A percentile compares a stretch with the other conserved stretches of the same genome.
These are phyloP conservation scores for Trichosurus vulpecula DNA, from an alignment of 2,797 vertebrate genomes.

Conservation along the genomic window DNA sequence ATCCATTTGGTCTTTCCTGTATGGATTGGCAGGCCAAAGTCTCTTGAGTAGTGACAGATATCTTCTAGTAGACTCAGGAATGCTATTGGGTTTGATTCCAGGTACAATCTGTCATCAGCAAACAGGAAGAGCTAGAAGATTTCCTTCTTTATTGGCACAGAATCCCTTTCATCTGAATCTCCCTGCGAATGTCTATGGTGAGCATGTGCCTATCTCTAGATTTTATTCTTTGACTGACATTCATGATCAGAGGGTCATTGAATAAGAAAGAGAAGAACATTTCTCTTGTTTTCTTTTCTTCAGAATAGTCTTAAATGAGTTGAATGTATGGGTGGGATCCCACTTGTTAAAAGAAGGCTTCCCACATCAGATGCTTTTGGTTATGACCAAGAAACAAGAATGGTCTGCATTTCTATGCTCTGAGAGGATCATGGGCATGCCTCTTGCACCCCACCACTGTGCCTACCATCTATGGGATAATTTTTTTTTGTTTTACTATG, in stretches of 20 bases:
- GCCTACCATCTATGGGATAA: background rate
- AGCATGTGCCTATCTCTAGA: background rate
- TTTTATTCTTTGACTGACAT: background rate
- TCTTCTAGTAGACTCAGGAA: background rate
- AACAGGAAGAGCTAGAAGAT: background rate
- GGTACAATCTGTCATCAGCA: background rate
- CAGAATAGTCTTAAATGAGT: background rate
- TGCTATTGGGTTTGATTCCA: background rate
- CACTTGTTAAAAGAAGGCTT: background rate
- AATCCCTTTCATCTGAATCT: background rate
- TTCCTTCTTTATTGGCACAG: background rate
- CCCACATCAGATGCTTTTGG: background rate
- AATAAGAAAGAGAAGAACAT: background rate
- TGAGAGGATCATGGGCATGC: background rate
- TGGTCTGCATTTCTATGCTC: background rate
- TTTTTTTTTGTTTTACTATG: background rate
- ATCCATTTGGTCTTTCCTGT: background rate
- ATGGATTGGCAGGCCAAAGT: background rate
- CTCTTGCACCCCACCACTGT: background rate
- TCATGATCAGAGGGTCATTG: background rate
- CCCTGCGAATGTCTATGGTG: background rate
- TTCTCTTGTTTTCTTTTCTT: background rate
- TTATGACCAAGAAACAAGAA: background rate
- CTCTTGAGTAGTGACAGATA: background rate
- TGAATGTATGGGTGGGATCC: background rate